These are phyloP conservation scores for Sialia sialis DNA, from an alignment of 2,113 vertebrate species.

Conservation along the genomic window DNA sequence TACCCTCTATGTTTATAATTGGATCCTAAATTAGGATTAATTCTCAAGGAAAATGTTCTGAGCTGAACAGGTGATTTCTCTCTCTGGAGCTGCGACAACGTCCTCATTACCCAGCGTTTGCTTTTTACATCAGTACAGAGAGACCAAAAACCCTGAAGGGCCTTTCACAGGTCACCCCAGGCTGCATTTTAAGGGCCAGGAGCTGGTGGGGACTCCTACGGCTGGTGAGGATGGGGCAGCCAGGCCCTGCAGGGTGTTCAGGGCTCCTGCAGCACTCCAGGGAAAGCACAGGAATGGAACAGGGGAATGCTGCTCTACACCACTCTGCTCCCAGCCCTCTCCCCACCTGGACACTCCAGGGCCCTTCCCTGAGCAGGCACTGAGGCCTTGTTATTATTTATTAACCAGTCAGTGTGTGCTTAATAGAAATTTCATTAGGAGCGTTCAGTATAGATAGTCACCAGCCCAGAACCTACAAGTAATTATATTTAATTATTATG, in stretches of 20 bases:
- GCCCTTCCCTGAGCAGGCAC: not conserved
- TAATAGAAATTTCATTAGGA: constrained; percentile 54
- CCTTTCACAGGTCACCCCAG: not conserved
- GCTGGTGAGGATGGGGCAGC: not conserved
- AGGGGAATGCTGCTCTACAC: rapidly evolving
- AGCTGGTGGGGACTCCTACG: rapidly evolving
- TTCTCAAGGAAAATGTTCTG: constrained; percentile 33
- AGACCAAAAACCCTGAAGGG: not conserved
- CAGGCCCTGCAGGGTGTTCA: not conserved
- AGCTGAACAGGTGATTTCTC: constrained; percentile 2
- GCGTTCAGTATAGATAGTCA: constrained; percentile 47
- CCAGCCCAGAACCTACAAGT: constrained; percentile 64
- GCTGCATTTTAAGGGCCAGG: not conserved
- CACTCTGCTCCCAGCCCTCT: not conserved
- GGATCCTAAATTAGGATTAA: constrained; percentile 49
- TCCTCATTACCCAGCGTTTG: not conserved
- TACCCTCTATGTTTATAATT: constrained; percentile 47
- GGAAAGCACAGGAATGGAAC: rapidly evolving
- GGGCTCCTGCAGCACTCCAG: not conserved
- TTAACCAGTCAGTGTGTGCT: not conserved
- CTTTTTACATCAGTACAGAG: not conserved
- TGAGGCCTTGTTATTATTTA: not conserved
- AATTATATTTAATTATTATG: constrained; percentile 66
- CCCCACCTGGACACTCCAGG: not conserved
- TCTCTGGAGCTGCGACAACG: not conserved